Percentiles rank a stretch among this genome's conserved stretches.
Conservation (phyloP, 2,797 vertebrate genomes). For the Psittacula echo region DNA sequence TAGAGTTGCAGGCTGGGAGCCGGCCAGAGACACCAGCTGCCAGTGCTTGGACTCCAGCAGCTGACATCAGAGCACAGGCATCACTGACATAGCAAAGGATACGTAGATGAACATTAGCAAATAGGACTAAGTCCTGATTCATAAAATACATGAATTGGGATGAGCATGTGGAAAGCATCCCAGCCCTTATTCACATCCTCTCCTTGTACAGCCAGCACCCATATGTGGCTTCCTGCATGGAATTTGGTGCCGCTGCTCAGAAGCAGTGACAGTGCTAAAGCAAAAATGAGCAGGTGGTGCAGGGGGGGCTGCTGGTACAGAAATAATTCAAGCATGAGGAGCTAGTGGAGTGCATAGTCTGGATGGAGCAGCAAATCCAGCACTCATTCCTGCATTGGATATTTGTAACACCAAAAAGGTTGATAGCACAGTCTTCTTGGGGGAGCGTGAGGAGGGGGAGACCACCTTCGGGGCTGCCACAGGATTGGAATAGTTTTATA, state of each 20-base stretch:
- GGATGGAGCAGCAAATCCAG: background rate
- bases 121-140: constrained; percentile 24
- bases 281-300: background rate
- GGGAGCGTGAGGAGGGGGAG: background rate
- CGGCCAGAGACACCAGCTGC: constrained; percentile 47
- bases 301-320: background rate
- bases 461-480: background rate
- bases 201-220: background rate
- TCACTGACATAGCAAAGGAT: constrained; percentile 8
- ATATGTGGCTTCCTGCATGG: background rate
- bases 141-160: background rate
- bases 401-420: background rate
- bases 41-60: background rate
- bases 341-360: background rate
- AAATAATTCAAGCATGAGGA: background rate
- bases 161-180: background rate
- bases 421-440: background rate
- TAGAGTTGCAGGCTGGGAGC: constrained; percentile 37
- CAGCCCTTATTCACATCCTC: background rate
- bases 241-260: background rate
- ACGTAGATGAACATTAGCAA: background rate
- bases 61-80: constrained; percentile 25
- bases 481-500: background rate
- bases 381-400: background rate
- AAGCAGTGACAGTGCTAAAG: background rate